Conservation (phyloP, 2,888 invertebrate genomes). For the Tridacna crocea region DNA sequence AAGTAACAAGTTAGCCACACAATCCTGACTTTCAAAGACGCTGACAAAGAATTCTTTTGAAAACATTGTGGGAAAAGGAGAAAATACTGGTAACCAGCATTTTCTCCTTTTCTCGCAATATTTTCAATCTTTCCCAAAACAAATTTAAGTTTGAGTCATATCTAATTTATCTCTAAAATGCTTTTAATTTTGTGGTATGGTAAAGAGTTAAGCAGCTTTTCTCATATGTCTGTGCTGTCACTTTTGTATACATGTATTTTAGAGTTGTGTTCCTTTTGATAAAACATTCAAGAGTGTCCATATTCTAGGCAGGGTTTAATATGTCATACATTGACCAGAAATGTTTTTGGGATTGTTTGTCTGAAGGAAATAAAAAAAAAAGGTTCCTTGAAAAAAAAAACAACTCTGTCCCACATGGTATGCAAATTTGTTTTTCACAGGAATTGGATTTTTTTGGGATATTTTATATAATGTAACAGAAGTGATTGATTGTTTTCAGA, state of each 20-base stretch:
- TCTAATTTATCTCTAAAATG: no score
- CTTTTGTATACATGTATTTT: not conserved
- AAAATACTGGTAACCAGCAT: no score
- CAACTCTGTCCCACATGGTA: constrained; percentile 2
- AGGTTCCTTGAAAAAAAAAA: constrained; percentile 1
- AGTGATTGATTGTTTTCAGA: no score
- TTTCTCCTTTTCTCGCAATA: not conserved
- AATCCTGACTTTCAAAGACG: not conserved
- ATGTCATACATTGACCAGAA: not conserved
- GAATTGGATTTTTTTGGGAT: not conserved
- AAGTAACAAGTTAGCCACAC: no score
- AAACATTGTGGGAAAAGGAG: not conserved
- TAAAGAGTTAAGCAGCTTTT: no score
- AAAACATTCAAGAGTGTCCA: not conserved
- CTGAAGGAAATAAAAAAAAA: not conserved
- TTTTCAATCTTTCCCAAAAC: no score
- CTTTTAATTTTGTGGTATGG: no score
- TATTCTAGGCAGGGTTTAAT: not conserved
- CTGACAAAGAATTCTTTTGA: not conserved
- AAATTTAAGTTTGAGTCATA: no score
- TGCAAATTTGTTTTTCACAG: constrained; percentile 4
- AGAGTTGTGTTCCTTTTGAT: constrained; percentile 17
- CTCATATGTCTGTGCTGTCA: not conserved
- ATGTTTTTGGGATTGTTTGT: not conserved
- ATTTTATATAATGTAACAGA: not conserved